phyloP scores from a whole-genome alignment of 1,140 invertebrate species.

The Hypsibius dujardini region DNA sequence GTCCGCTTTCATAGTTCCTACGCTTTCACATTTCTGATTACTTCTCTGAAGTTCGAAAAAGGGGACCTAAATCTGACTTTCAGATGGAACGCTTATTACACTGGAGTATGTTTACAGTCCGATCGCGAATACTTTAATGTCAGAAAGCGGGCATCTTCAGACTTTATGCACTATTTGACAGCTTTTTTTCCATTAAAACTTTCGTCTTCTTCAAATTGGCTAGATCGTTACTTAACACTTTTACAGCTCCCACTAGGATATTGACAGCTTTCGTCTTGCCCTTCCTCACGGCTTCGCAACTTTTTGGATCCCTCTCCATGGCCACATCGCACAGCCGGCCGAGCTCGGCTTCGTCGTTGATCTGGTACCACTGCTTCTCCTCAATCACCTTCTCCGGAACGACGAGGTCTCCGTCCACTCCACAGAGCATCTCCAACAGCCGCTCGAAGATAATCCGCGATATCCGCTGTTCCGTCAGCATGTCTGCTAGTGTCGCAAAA shows the following conservation, averaged over 20 bases:
- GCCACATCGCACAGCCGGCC: conserved; percentile 42
- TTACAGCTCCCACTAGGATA: conserved; percentile 42
- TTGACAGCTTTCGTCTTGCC: conserved; percentile 52
- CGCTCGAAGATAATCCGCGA: conserved; percentile 21
- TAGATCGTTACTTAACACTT: conserved; percentile 40
- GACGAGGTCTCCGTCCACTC: background rate
- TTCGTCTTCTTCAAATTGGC: conserved; percentile 45
- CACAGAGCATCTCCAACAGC: background rate
- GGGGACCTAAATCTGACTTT: too few relatives aligned
- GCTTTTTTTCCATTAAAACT: background rate
- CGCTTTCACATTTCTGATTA: too few relatives aligned
- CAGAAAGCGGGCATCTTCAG: too few relatives aligned
- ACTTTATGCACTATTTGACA: background rate
- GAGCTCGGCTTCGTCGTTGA: conserved; percentile 43
- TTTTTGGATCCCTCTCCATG: conserved; percentile 46
- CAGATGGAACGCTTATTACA: too few relatives aligned
- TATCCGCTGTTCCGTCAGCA: background rate
- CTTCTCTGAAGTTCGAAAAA: too few relatives aligned
- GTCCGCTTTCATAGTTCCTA: too few relatives aligned
- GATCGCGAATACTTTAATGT: too few relatives aligned
- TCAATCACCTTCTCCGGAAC: conserved; percentile 29
- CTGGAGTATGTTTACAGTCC: too few relatives aligned
- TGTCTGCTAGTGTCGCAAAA: conserved; percentile 18
- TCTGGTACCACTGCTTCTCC: conserved; percentile 44
- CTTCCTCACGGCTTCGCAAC: conserved; percentile 40